Base-by-base conservation (phyloP, 2,797 vertebrate genomes). In the Acanthurus tractus region DNA sequence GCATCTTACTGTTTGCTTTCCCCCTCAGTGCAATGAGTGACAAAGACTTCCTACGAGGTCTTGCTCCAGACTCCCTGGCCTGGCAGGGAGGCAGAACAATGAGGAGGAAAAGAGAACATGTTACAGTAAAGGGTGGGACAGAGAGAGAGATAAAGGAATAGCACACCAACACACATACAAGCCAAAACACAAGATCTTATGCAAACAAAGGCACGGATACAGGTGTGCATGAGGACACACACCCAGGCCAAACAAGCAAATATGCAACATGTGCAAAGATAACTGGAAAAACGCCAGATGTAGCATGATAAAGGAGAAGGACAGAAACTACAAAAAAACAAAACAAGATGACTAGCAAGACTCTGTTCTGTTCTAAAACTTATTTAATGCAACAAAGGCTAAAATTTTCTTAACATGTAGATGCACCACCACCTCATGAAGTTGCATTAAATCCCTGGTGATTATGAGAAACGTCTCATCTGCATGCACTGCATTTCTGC, bases 1-100 rank as follows among this genome's bases (percentile, higher is more conserved):
- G 74, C 71, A 64, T 81, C 61, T 77, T 72, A 3, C 42, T 3
- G 63, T 83, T 87, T 75, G 75, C 68, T 55, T 85, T 79, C 44
- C 70, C 55, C 73, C 74, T 65, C 66, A 65, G 53, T 12, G 9
- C 63, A 55, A 59, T 11, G 25, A 85, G 73, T 56, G 78, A 81
- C 65, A 2, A 61, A 78, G 64, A 69, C 85, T 91, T 91, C 91
- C 92, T 89, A 79, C 38, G 1, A 82, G 73, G 82, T 76, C 50
- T 70, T 17, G 52, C 70, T 42, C 5, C 65, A 54, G 75, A 64
- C 79, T 65, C 76, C 69, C 74, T 2, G 70, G 46, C 48, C 69
- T 1, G 70, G 15, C 13, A 2, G 53, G 48, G 70, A 74, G 23
- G 75, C 78, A 70, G 74, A 91, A 90, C 89, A 90, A 91, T 84